phyloP scores from a whole-genome alignment of 2,797 vertebrate species.

The Oreochromis grahami region DNA sequence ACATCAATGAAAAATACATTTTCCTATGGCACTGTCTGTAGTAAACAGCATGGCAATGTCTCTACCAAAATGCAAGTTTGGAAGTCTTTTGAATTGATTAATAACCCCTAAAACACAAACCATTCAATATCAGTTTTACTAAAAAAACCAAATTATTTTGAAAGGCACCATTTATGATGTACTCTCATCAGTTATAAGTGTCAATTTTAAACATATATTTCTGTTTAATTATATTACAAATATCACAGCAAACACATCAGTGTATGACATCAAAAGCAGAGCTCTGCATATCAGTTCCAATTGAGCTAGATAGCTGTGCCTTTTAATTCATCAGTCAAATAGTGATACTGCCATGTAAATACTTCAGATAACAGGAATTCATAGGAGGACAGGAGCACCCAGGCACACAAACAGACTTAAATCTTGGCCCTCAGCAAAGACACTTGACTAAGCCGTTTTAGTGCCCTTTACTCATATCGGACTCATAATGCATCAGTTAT shows the following conservation, averaged over 20 bases:
- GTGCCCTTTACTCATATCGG: conserved; percentile 45
- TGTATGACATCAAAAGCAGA: conserved; percentile 9
- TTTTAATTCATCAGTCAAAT: conserved; percentile 67
- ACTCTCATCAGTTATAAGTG: conserved; percentile 9
- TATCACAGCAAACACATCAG: background rate
- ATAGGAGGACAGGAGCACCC: conserved; percentile 19
- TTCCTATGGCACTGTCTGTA: background rate
- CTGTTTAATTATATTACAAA: background rate
- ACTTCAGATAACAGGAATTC: conserved; percentile 58
- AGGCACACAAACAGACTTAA: conserved; percentile 54
- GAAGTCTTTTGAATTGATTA: background rate
- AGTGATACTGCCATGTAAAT: conserved; percentile 56
- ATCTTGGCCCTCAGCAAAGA: conserved; percentile 63
- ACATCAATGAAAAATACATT: background rate
- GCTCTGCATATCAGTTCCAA: conserved; percentile 37
- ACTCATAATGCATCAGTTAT: conserved; percentile 41
- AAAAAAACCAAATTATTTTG: background rate
- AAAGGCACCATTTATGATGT: conserved; percentile 4
- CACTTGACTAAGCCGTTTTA: conserved; percentile 68
- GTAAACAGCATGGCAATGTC: background rate
- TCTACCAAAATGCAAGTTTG: background rate
- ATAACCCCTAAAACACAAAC: background rate
- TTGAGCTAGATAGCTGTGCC: conserved; percentile 13
- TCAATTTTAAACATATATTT: conserved; percentile 18
- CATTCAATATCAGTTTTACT: conserved; percentile 4